A percentile compares a stretch with the other conserved stretches of the same genome.
Evolutionary conservation across 2,113 vertebrate genomes (phyloP).

Genomic region (Chamaea fasciata): DNA sequence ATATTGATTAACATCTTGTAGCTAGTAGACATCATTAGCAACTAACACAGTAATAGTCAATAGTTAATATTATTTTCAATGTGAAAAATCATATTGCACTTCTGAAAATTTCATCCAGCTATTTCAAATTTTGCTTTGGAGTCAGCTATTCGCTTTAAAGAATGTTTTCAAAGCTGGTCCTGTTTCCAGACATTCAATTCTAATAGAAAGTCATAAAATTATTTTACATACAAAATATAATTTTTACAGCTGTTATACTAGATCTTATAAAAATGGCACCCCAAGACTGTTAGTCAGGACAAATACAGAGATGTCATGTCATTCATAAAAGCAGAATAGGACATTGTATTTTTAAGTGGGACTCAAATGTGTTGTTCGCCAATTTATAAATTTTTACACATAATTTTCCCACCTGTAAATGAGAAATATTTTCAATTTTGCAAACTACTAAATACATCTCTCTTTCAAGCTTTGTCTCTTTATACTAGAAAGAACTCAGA

Average conservation of each 20-base stretch:
- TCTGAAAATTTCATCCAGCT: not conserved
- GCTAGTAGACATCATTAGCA: not conserved
- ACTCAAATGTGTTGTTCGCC: not conserved
- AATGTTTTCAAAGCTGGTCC: not conserved
- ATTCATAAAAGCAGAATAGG: not conserved
- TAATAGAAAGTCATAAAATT: not conserved
- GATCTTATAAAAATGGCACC: not conserved
- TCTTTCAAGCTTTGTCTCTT: not conserved
- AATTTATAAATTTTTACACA: not conserved
- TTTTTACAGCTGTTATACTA: not conserved
- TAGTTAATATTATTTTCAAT: not conserved
- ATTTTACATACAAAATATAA: not conserved
- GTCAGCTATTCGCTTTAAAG: not conserved
- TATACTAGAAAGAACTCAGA: not conserved
- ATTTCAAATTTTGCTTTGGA: not conserved
- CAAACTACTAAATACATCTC: not conserved
- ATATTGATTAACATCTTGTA: not conserved
- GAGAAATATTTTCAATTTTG: not conserved
- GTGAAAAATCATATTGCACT: not conserved
- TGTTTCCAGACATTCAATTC: not conserved
- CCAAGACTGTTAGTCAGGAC: not conserved
- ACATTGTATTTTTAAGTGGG: not conserved
- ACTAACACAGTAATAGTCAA: not conserved
- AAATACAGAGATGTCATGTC: not conserved
- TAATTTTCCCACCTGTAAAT: not conserved